A percentile compares a stretch with the other conserved stretches of the same genome.
phyloP scores from a whole-genome alignment of 2,113 vertebrate species.

The Tetrao urogallus region DNA sequence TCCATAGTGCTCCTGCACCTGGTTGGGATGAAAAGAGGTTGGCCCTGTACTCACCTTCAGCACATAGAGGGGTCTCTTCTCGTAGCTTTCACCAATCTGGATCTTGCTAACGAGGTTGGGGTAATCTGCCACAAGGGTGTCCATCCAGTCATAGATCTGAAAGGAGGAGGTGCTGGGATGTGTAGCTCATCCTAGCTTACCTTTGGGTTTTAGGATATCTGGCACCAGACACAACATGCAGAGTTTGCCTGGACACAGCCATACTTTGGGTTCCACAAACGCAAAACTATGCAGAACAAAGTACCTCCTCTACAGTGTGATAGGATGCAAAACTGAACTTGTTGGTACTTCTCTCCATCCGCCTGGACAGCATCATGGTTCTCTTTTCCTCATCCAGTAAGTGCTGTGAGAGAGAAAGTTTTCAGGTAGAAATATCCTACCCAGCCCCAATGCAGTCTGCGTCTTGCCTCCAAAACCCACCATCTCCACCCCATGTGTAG shows the following conservation, averaged over 20 bases:
- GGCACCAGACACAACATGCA: not conserved
- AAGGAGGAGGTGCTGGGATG: slow-evolving; percentile 14
- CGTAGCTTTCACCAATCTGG: slow-evolving; percentile 86
- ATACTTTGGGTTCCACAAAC: fast-evolving
- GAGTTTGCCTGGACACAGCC: not conserved
- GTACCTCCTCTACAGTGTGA: slow-evolving; percentile 85
- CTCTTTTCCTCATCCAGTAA: slow-evolving; percentile 84
- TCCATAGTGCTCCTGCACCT: not conserved
- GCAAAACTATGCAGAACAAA: not conserved
- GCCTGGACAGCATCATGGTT: slow-evolving; percentile 74
- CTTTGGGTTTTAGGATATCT: not conserved
- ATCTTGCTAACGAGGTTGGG: slow-evolving; percentile 86
- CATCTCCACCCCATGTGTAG: not conserved
- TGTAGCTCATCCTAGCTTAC: not conserved
- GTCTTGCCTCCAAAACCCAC: not conserved
- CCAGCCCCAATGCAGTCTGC: not conserved
- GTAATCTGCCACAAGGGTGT: slow-evolving; percentile 84
- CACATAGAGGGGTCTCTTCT: slow-evolving; percentile 85
- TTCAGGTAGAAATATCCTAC: not conserved
- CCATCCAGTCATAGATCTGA: slow-evolving; percentile 91
- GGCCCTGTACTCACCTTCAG: slow-evolving; percentile 83
- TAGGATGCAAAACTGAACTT: slow-evolving; percentile 83
- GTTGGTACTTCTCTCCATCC: slow-evolving; percentile 73
- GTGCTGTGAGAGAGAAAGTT: slow-evolving; percentile 53
- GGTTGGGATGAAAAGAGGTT: not conserved